phyloP scores from a whole-genome alignment of 2,113 vertebrate species.

The Candoia aspera region DNA sequence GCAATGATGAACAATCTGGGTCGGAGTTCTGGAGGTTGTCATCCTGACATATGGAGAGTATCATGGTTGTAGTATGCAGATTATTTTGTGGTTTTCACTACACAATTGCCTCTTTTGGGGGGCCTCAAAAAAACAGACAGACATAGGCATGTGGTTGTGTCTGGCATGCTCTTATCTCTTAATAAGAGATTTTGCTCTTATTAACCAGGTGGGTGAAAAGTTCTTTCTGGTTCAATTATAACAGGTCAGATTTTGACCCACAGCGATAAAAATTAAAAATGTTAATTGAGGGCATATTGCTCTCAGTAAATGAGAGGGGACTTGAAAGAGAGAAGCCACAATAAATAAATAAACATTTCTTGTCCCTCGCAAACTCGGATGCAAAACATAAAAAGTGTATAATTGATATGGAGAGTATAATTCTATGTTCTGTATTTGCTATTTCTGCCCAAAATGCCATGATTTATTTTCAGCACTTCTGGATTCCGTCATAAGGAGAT shows the following conservation, averaged over 20 bases:
- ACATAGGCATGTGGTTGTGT: neutral
- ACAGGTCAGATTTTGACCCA: constrained; percentile 22
- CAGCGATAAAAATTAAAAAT: constrained; percentile 19
- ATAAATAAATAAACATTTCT: neutral
- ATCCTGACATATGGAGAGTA: neutral
- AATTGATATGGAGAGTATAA: too few relatives aligned
- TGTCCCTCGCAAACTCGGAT: neutral
- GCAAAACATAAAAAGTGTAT: neutral
- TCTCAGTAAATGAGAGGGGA: neutral
- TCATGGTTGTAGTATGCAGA: neutral
- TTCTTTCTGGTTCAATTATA: constrained; percentile 16
- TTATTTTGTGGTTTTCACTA: neutral
- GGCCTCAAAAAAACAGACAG: neutral
- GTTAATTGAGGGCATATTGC: constrained; percentile 32
- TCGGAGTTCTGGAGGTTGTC: neutral
- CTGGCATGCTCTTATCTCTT: neutral
- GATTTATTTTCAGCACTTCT: neutral
- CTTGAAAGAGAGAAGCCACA: neutral
- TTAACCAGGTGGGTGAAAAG: constrained; percentile 25
- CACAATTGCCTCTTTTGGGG: neutral
- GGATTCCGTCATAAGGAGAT: neutral
- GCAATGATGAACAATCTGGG: neutral
- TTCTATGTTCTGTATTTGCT: neutral
- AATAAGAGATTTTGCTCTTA: constrained; percentile 22
- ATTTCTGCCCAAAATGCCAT: rapidly evolving